These are phyloP conservation scores for Nettapus auritus DNA, from an alignment of 2,113 vertebrate genomes.

Conservation along the genomic window DNA sequence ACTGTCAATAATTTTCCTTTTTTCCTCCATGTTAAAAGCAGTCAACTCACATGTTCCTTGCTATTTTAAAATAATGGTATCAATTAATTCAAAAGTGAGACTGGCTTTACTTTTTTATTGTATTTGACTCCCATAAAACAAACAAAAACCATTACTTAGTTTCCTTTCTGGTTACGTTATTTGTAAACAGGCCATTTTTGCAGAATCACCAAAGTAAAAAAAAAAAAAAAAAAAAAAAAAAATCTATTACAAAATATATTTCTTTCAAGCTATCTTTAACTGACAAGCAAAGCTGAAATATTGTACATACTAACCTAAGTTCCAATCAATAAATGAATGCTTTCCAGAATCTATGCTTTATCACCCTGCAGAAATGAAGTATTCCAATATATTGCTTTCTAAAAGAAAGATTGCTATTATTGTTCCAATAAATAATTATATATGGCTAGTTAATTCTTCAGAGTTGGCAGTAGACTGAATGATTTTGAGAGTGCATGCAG, in stretches of 20 bases:
- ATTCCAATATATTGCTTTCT: conserved; percentile 2
- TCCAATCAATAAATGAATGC: conserved; percentile 20
- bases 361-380: neutral
- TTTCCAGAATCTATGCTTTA: neutral
- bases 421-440: conserved; percentile 23
- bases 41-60: neutral
- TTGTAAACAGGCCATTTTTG: neutral
- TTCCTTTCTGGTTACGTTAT: neutral
- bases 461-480: neutral
- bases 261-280: neutral
- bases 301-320: neutral
- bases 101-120: neutral
- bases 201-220: neutral
- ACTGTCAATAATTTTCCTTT: neutral
- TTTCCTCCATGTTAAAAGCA: neutral
- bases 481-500: neutral
- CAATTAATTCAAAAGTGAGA: neutral
- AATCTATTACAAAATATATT: neutral
- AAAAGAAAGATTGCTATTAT: conserved; percentile 24
- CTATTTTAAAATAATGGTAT: neutral
- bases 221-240: neutral
- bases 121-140: neutral
- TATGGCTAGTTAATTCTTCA: conserved; percentile 11
- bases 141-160: neutral
- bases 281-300: conserved; percentile 6